These are phyloP conservation scores for Lutjanus argentimaculatus DNA, from an alignment of 2,797 vertebrate species.

Conservation along the genomic window DNA sequence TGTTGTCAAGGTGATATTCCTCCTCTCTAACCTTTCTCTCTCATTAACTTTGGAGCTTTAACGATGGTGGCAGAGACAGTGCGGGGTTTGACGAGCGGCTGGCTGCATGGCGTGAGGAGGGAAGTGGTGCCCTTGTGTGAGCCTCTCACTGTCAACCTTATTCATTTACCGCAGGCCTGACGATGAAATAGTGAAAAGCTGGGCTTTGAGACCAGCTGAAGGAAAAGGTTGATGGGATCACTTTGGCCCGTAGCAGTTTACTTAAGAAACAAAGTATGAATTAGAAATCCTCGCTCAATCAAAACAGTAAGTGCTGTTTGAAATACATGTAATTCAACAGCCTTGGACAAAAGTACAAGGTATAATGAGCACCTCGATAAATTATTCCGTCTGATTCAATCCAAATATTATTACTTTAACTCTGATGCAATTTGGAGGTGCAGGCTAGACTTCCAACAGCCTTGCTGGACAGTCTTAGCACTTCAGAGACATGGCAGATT, in stretches of 20 bases:
- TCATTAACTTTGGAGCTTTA: slow-evolving; percentile 83
- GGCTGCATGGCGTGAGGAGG: slow-evolving; percentile 50
- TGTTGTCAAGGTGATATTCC: slow-evolving; percentile 82
- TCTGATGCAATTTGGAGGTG: slow-evolving; percentile 38
- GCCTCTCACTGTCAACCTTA: slow-evolving; percentile 52
- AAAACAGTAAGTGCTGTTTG: slow-evolving; percentile 26
- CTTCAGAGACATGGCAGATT: slow-evolving; percentile 8
- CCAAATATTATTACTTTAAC: slow-evolving; percentile 39
- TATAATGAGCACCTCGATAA: slow-evolving; percentile 44
- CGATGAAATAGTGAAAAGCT: slow-evolving; percentile 34
- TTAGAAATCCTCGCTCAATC: slow-evolving; percentile 26
- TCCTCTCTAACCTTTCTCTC: slow-evolving; percentile 80
- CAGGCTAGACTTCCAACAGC: slow-evolving; percentile 26
- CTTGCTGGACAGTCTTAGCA: slow-evolving; percentile 11
- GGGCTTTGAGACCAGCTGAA: slow-evolving; percentile 29
- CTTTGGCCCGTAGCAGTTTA: slow-evolving; percentile 28
- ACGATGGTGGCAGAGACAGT: slow-evolving; percentile 69
- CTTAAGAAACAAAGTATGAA: slow-evolving; percentile 29
- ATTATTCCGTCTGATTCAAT: slow-evolving; percentile 30
- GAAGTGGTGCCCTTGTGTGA: slow-evolving; percentile 55
- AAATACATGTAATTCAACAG: slow-evolving; percentile 32
- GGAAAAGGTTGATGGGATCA: slow-evolving; percentile 45
- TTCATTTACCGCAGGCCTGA: slow-evolving; percentile 46
- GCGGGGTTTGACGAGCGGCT: slow-evolving; percentile 66
- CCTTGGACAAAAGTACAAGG: slow-evolving; percentile 16